Percentiles rank a stretch among this genome's conserved stretches.
Evolutionary conservation across 2,797 vertebrate genomes (phyloP).

Genomic region (Bufotes viridis): DNA sequence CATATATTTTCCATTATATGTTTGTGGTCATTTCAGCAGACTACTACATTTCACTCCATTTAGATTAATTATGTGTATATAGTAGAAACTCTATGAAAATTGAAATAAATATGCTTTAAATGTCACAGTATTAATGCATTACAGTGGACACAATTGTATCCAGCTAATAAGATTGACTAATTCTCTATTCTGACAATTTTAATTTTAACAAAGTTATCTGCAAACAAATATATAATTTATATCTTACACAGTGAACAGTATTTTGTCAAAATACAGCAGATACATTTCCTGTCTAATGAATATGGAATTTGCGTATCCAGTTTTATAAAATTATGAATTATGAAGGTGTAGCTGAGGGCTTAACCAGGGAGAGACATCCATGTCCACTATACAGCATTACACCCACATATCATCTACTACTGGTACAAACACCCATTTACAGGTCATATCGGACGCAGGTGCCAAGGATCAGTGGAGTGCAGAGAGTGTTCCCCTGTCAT

Average conservation of each 20-base stretch:
- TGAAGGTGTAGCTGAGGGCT: too few relatives aligned
- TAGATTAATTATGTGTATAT: slow-evolving; percentile 33
- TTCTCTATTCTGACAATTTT: neutral
- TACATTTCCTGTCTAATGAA: neutral
- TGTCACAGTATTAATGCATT: slow-evolving; percentile 8
- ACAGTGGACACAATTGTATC: neutral
- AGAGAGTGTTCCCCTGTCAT: too few relatives aligned
- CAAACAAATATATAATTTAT: neutral
- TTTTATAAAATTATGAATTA: too few relatives aligned
- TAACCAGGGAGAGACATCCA: too few relatives aligned
- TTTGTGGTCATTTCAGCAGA: slow-evolving; percentile 10
- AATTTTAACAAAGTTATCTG: slow-evolving; percentile 21
- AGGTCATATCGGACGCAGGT: too few relatives aligned
- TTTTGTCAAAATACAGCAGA: neutral
- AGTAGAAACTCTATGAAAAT: slow-evolving; percentile 68
- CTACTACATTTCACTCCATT: neutral
- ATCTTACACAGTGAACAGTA: neutral
- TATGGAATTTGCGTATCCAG: too few relatives aligned
- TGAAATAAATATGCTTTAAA: slow-evolving; percentile 66
- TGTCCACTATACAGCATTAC: too few relatives aligned
- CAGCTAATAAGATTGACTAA: slow-evolving; percentile 2
- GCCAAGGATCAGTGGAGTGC: too few relatives aligned
- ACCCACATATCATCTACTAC: too few relatives aligned
- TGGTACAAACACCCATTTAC: too few relatives aligned
- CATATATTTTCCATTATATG: neutral